These are phyloP conservation scores for Todiramphus chloris DNA, from an alignment of 2,113 vertebrate genomes.

Conservation along the genomic window DNA sequence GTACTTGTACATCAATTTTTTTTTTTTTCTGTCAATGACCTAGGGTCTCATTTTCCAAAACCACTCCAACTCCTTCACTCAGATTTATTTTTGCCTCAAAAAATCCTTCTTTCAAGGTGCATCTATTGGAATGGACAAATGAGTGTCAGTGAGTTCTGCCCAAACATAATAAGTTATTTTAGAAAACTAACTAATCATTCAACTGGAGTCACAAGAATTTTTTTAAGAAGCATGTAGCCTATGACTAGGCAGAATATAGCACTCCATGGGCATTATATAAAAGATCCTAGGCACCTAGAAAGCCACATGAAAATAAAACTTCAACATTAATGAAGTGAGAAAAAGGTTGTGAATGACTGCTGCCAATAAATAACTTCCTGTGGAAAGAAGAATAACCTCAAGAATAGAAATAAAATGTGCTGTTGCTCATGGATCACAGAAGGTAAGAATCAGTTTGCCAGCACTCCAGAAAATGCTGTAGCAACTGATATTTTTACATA, in stretches of 20 bases:
- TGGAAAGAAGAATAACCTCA: neutral
- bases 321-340: neutral
- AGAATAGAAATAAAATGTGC: slow-evolving; percentile 23
- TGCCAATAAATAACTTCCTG: neutral
- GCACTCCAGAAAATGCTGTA: neutral
- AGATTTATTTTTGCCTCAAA: neutral
- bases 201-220: neutral
- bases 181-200: neutral
- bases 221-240: neutral
- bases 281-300: neutral
- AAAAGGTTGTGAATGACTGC: neutral
- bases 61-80: neutral
- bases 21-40: neutral
- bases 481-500: slow-evolving; percentile 35
- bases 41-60: neutral
- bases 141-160: neutral
- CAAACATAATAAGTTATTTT: neutral
- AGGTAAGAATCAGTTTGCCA: slow-evolving; percentile 22
- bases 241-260: neutral
- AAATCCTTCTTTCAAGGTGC: neutral
- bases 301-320: neutral
- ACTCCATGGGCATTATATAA: neutral
- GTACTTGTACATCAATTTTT: neutral
- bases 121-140: neutral
- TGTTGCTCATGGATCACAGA: neutral